phyloP scores from a whole-genome alignment of 2,888 invertebrate genomes.

The Netelia inedita region DNA sequence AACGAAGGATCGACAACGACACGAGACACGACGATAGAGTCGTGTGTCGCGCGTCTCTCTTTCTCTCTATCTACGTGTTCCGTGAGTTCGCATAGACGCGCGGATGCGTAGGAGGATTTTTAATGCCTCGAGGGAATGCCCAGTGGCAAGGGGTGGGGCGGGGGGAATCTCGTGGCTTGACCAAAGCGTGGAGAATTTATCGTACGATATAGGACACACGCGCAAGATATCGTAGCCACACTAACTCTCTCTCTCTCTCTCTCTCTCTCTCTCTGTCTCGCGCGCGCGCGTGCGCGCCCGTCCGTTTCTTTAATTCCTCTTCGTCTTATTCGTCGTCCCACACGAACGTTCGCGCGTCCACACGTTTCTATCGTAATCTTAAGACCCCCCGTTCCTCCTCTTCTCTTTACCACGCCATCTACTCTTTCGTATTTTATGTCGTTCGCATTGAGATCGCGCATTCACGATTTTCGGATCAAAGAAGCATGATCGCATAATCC shows the following conservation, averaged over 20 bases:
- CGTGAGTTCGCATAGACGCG: slow-evolving; percentile 37
- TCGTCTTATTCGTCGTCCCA: slow-evolving; percentile 34
- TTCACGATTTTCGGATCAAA: slow-evolving; percentile 12
- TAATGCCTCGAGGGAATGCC: not conserved
- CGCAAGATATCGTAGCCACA: not conserved
- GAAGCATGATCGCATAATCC: not conserved
- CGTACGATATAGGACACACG: not conserved
- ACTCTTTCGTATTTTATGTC: slow-evolving; percentile 10
- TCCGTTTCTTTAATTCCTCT: slow-evolving; percentile 4
- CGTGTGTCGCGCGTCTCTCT: too few species aligned
- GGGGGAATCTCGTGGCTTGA: not conserved
- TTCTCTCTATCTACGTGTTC: too few species aligned
- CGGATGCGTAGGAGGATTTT: slow-evolving; percentile 44
- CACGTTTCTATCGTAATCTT: slow-evolving; percentile 21
- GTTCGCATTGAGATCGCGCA: slow-evolving; percentile 56
- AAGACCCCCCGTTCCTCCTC: not conserved
- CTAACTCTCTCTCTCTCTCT: not conserved
- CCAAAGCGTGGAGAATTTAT: not conserved
- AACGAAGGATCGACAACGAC: too few species aligned
- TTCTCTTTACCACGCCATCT: not conserved
- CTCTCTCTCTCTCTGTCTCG: slow-evolving; percentile 8
- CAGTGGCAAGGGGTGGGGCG: too few species aligned
- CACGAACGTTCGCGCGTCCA: slow-evolving; percentile 1
- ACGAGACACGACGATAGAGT: too few species aligned
- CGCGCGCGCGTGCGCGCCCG: too few species aligned